A percentile compares a stretch with the other conserved stretches of the same genome.
Conservation (phyloP, 2,888 invertebrate species). For the Arenicola marina region DNA sequence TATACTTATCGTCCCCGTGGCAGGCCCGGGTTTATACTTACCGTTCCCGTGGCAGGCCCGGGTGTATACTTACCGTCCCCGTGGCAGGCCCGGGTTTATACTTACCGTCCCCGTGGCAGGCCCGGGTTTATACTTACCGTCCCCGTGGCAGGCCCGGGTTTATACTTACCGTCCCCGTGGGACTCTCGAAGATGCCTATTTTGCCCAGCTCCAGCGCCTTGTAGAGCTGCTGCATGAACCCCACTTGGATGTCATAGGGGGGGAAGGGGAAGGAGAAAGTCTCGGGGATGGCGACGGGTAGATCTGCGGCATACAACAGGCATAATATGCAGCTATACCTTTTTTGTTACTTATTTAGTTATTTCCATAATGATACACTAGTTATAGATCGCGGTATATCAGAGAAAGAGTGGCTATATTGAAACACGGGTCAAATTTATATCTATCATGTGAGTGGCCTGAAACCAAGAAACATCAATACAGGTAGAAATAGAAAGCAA, state of each 20-base stretch:
- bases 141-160: no score
- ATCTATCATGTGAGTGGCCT: slow-evolving; percentile 1
- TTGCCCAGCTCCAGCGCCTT: slow-evolving; percentile 74
- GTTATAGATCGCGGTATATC: no score
- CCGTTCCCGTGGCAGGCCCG: no score
- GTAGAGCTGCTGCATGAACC: slow-evolving; percentile 87
- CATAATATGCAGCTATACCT: not conserved
- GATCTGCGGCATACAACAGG: not conserved
- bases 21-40: no score
- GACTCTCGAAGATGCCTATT: slow-evolving; percentile 96
- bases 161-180: slow-evolving; percentile 82
- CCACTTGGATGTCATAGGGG: slow-evolving; percentile 68
- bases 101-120: no score
- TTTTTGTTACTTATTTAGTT: not conserved
- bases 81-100: no score
- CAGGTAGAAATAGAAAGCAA: no score
- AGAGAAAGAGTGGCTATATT: not conserved
- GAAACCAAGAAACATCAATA: not conserved
- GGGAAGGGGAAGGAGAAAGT: slow-evolving; percentile 83
- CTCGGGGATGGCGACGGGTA: slow-evolving; percentile 36
- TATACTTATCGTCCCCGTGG: no score
- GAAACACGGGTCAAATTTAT: not conserved
- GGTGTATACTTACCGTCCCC: no score
- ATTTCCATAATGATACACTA: no score
- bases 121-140: no score